Conservation (phyloP, 2,113 vertebrate genomes). For the Cheilinus undulatus region DNA sequence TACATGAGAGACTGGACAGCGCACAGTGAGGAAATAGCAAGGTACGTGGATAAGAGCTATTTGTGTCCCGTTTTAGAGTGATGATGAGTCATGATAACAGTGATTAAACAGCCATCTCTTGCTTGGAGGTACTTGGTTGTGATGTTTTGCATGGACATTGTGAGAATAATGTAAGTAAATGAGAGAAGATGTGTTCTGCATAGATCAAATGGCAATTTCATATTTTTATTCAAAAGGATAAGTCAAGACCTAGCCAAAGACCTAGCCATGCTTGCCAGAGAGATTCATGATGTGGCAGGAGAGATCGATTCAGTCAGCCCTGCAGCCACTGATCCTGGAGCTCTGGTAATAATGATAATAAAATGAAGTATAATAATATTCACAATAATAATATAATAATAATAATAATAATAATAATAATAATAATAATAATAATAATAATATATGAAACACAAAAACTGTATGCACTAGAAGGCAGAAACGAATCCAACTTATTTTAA, state of each 20-base stretch:
- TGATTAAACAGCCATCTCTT: background rate
- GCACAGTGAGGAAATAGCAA: slow-evolving; percentile 98
- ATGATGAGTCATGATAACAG: slow-evolving; percentile 9
- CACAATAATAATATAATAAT: background rate
- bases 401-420: background rate
- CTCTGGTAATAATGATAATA: slow-evolving; percentile 88
- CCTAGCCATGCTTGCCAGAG: slow-evolving; percentile 96
- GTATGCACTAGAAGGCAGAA: too few relatives aligned
- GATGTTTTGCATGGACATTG: too few relatives aligned
- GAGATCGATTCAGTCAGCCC: slow-evolving; percentile 98
- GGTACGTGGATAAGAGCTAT: slow-evolving; percentile 70
- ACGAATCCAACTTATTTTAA: too few relatives aligned
- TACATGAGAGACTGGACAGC: slow-evolving; percentile 98
- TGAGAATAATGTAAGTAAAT: background rate
- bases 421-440: too few relatives aligned
- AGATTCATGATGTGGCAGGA: slow-evolving; percentile 98
- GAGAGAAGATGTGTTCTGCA: background rate
- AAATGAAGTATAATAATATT: too few relatives aligned
- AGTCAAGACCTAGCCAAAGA: slow-evolving; percentile 93
- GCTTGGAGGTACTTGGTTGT: background rate
- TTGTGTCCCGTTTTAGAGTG: background rate
- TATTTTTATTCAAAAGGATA: slow-evolving; percentile 86
- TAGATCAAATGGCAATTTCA: background rate
- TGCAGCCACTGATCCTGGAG: slow-evolving; percentile 93
- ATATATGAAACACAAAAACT: too few relatives aligned